Percentiles rank a stretch among this genome's conserved stretches.
phyloP scores from a whole-genome alignment of 2,888 invertebrate species.

The Diogma glabrata region DNA sequence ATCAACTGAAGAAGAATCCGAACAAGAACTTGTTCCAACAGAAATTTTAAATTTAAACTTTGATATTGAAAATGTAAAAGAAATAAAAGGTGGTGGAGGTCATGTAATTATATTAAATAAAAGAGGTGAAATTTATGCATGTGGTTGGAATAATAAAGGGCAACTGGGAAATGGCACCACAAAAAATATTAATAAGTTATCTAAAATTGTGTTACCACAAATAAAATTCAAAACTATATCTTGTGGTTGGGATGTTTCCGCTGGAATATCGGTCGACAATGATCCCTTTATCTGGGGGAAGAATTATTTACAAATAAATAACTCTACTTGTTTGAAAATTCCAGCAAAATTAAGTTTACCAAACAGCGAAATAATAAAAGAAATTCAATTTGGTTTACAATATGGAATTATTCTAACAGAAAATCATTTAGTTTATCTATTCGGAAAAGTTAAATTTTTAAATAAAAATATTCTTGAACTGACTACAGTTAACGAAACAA shows the following conservation, averaged over 20 bases:
- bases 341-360: conserved; percentile 30
- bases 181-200: conserved; percentile 37
- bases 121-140: conserved; percentile 56
- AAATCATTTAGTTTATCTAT: conserved; percentile 30
- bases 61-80: conserved; percentile 42
- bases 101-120: conserved; percentile 58
- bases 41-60: conserved; percentile 26
- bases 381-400: conserved; percentile 31
- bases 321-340: conserved; percentile 13
- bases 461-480: neutral
- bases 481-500: neutral
- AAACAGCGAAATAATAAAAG: conserved; percentile 25
- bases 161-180: conserved; percentile 46
- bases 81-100: conserved; percentile 65
- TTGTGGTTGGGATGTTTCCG: conserved; percentile 76
- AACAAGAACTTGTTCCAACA: conserved; percentile 51
- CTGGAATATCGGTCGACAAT: conserved; percentile 56
- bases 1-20: conserved; percentile 53
- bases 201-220: neutral
- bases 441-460: conserved; percentile 23
- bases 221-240: conserved; percentile 45
- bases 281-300: conserved; percentile 74
- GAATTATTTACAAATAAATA: conserved; percentile 51
- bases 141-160: conserved; percentile 67
- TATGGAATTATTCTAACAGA: conserved; percentile 31